Evolutionary conservation across 92 coral and sea anemone species (phyloP).

Genomic region (Ricordea florida): DNA sequence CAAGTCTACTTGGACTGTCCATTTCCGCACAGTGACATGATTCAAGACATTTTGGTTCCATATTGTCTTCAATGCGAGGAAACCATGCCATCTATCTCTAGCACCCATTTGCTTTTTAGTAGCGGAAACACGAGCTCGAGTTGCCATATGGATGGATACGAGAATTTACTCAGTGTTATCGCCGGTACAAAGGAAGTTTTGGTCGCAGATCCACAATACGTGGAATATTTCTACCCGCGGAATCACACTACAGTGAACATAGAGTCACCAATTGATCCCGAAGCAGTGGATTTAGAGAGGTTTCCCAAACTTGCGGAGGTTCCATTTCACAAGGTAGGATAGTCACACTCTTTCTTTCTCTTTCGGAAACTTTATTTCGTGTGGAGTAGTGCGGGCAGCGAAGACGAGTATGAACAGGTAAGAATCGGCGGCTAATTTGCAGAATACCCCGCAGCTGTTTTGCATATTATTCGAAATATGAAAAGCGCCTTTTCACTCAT

Average conservation of each 20-base stretch:
- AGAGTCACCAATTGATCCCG: constrained; percentile 95
- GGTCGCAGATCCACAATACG: constrained; percentile 76
- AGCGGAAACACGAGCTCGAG: constrained; percentile 96
- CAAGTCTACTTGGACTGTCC: constrained; percentile 93
- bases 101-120: constrained; percentile 89
- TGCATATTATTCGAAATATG: too few relatives aligned
- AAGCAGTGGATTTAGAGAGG: constrained; percentile 83
- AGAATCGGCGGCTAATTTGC: too few relatives aligned
- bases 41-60: constrained; percentile 86
- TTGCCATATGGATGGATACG: constrained; percentile 96
- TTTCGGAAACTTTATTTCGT: not conserved
- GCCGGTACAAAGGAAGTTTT: constrained; percentile 90
- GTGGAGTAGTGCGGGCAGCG: too few relatives aligned
- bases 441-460: too few relatives aligned
- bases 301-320: constrained; percentile 88
- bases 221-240: constrained; percentile 68
- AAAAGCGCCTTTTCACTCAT: too few relatives aligned
- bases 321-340: constrained; percentile 89
- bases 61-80: constrained; percentile 94
- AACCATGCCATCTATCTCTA: constrained; percentile 54
- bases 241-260: constrained; percentile 89
- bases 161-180: constrained; percentile 81
- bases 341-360: not conserved
- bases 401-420: too few relatives aligned
- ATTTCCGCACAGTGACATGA: constrained; percentile 87